Percentiles rank a stretch among this genome's conserved stretches.
Evolutionary conservation across 1,140 invertebrate genomes (phyloP).

Genomic region (Aphelenchoides avenae): DNA sequence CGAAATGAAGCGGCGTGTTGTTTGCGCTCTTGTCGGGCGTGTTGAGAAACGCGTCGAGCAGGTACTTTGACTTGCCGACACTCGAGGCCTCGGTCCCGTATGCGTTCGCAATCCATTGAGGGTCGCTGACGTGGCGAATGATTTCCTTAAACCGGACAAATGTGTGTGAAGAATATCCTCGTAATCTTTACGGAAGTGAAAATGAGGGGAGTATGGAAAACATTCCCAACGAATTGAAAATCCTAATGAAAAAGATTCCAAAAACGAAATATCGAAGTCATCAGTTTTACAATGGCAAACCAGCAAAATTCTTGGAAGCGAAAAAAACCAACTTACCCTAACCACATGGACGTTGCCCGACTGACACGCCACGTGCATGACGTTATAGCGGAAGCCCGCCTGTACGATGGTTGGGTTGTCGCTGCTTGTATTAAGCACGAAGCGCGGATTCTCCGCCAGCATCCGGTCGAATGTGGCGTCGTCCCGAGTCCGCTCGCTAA

Average conservation of each 20-base stretch:
- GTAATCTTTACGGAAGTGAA: too few species aligned
- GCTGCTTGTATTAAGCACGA: constrained; percentile 6
- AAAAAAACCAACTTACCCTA: too few species aligned
- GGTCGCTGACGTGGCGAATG: neutral
- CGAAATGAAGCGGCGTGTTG: constrained; percentile 20
- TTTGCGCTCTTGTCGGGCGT: constrained; percentile 19
- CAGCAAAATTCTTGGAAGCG: too few species aligned
- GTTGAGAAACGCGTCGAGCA: constrained; percentile 19
- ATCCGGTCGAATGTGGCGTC: constrained; percentile 11
- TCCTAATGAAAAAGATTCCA: too few species aligned
- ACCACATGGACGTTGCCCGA: constrained; percentile 12
- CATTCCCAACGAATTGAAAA: too few species aligned
- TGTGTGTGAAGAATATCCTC: too few species aligned
- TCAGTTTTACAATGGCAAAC: too few species aligned
- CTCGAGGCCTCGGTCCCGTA: constrained; percentile 11
- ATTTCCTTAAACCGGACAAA: too few species aligned
- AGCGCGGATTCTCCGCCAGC: constrained; percentile 17
- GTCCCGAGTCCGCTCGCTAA: constrained; percentile 14
- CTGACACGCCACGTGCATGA: constrained; percentile 14
- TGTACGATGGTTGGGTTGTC: constrained; percentile 16
- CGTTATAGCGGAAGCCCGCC: constrained; percentile 2
- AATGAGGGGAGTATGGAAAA: too few species aligned
- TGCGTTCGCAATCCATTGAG: constrained; percentile 12
- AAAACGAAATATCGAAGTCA: too few species aligned
- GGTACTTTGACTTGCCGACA: constrained; percentile 7